Conservation (phyloP, 2,113 vertebrate species). For the Hypanus sabinus region DNA sequence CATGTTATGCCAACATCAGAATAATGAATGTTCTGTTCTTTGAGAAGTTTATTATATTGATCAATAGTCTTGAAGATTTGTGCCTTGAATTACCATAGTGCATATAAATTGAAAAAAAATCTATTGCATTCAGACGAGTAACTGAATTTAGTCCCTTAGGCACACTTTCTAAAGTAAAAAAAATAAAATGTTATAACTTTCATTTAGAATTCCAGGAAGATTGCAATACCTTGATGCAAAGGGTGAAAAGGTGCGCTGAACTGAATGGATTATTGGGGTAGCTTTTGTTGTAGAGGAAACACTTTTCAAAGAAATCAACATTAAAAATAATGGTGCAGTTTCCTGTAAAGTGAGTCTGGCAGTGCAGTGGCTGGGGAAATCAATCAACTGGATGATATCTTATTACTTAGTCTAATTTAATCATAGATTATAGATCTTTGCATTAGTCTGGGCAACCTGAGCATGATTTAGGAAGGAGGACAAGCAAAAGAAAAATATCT, state of each 20-base stretch:
- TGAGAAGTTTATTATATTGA: slow-evolving; percentile 83
- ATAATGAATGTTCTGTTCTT: slow-evolving; percentile 84
- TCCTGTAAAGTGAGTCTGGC: slow-evolving; percentile 78
- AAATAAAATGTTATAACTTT: slow-evolving; percentile 38
- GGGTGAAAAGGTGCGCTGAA: slow-evolving; percentile 22
- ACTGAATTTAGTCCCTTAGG: slow-evolving; percentile 67
- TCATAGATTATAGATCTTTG: slow-evolving; percentile 85
- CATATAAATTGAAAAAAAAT: slow-evolving; percentile 86
- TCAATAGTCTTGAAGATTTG: slow-evolving; percentile 85
- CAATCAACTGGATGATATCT: slow-evolving; percentile 95
- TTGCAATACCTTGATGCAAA: slow-evolving; percentile 31
- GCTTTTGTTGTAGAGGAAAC: slow-evolving; percentile 22
- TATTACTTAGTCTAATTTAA: slow-evolving; percentile 98
- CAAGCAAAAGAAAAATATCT: slow-evolving; percentile 40
- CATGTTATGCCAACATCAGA: slow-evolving; percentile 84
- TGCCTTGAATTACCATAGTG: slow-evolving; percentile 85
- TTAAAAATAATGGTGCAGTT: slow-evolving; percentile 81
- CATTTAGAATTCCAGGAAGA: slow-evolving; percentile 50
- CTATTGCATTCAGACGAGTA: slow-evolving; percentile 87
- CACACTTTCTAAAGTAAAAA: slow-evolving; percentile 42
- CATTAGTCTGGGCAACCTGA: slow-evolving; percentile 63
- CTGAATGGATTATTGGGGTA: slow-evolving; percentile 21
- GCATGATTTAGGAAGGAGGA: slow-evolving; percentile 37
- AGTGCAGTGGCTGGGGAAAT: slow-evolving; percentile 84
- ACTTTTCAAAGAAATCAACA: slow-evolving; percentile 70